Percentiles rank a stretch among this genome's conserved stretches.
These are phyloP conservation scores for Aphaenogaster floridana DNA, from an alignment of 1,140 invertebrate species.

Conservation along the genomic window DNA sequence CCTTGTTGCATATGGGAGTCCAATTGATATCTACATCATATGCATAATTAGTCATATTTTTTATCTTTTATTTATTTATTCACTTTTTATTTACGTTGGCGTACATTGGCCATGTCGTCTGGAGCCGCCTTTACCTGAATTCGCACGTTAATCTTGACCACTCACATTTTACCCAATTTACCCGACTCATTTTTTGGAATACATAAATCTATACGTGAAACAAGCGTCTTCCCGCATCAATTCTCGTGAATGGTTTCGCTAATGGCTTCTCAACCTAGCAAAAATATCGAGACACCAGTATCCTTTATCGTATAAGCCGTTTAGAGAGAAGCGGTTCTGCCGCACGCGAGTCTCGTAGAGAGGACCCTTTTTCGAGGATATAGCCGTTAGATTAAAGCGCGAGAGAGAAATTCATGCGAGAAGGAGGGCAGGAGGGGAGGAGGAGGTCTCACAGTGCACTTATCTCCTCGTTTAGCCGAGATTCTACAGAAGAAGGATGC, in stretches of 20 bases:
- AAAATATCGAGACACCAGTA: slow-evolving; percentile 28
- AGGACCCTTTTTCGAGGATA: slow-evolving; percentile 31
- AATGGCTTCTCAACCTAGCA: neutral
- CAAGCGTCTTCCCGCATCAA: neutral
- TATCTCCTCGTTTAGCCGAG: slow-evolving; percentile 76
- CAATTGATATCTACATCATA: too few species aligned
- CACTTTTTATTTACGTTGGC: neutral
- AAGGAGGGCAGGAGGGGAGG: too few species aligned
- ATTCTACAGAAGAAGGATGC: slow-evolving; percentile 81
- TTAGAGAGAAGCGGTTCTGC: slow-evolving; percentile 11
- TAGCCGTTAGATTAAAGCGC: slow-evolving; percentile 48
- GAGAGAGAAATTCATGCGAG: slow-evolving; percentile 36
- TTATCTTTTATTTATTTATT: too few species aligned
- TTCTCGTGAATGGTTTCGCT: neutral
- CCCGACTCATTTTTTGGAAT: neutral
- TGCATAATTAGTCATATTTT: too few species aligned
- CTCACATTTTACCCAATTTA: neutral
- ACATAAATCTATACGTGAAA: neutral
- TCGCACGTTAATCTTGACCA: neutral
- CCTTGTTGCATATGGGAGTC: too few species aligned
- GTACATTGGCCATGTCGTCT: slow-evolving; percentile 45
- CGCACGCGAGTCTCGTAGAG: neutral
- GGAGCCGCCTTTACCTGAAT: neutral
- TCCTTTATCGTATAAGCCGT: neutral
- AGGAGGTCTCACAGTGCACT: slow-evolving; percentile 22